Base-by-base conservation (phyloP, 2,113 vertebrate genomes). In the Calypte anna region DNA sequence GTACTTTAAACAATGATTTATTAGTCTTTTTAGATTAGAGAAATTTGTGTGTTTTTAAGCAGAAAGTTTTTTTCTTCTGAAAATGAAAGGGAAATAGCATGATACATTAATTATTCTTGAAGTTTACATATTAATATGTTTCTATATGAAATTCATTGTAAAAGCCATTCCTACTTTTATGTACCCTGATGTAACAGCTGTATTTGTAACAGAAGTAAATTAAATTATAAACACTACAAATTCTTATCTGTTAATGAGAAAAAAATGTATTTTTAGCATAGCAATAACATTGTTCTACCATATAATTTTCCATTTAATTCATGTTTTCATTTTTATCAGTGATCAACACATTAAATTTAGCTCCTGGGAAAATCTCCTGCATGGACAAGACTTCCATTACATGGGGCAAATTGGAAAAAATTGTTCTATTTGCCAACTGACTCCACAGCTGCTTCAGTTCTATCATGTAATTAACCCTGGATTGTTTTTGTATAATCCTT, bases 1-100 rank as follows among this genome's bases (percentile, higher is more conserved):
- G 12, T 72, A 75, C 21, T 88, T 91, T 78, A 86, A 92, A 86
- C 57, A 93, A 82, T 82, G 53, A 86, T 91, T 84, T 91, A 72
- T 89, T 84, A 75, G 25, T 31, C 66, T 68, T 88, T 55, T 64
- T 66, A 86, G 61, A 86, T 90, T 85, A 75, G 57, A 83, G 33
- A 74, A 83, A 31, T 67, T 91, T 84, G 12, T 77, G 10, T 53
- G 46, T 69, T 90, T 54, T 75, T 86, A 88, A 84, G 57, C 18
- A 64, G n/a, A 50, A 86, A 91, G 50, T 72, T 91, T 95, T 82
- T 20, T 86, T 75, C 72, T 67, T 25, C 38, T 89, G 30, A 87
- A 92, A 95, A 81, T 51, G 62, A 91, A 76, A 93, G 24, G 7
- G 9, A 22, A 82, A 40, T 25, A 70, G 17, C 18, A 67, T 36